A percentile compares a stretch with the other conserved stretches of the same genome.
These are phyloP conservation scores for Silurus aristotelis DNA, from an alignment of 2,797 vertebrate species.

Conservation along the genomic window DNA sequence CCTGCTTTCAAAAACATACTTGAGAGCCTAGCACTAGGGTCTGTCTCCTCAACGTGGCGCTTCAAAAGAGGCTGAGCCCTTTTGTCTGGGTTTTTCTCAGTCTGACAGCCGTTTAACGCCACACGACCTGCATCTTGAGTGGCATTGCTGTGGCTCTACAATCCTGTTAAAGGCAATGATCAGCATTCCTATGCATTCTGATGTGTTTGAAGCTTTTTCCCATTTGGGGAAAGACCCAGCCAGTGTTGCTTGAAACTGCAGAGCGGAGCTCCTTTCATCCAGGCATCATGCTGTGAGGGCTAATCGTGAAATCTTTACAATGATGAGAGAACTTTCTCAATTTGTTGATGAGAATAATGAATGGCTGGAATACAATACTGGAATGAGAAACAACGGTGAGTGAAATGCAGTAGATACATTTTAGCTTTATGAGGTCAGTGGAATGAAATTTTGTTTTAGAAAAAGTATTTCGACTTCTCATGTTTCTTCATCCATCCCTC, in stretches of 20 bases:
- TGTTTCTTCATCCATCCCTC: constrained; percentile 26
- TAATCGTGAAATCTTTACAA: constrained; percentile 9
- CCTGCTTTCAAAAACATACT: constrained; percentile 30
- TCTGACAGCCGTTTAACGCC: constrained; percentile 82
- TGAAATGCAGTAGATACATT: constrained; percentile 16
- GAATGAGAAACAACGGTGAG: constrained; percentile 8
- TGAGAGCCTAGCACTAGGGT: not conserved
- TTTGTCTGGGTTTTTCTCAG: constrained; percentile 68
- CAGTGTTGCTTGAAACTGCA: constrained; percentile 25
- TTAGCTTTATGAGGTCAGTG: constrained; percentile 5
- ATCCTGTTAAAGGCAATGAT: constrained; percentile 79
- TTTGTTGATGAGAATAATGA: constrained; percentile 15
- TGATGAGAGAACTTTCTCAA: constrained; percentile 1
- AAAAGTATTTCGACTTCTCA: constrained; percentile 19
- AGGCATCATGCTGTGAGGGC: constrained; percentile 16
- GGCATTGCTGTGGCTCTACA: constrained; percentile 70
- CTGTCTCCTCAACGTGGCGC: constrained; percentile 39
- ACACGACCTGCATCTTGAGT: constrained; percentile 78
- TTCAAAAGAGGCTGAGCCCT: constrained; percentile 54
- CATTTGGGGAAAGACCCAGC: constrained; percentile 52
- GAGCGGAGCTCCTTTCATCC: constrained; percentile 3
- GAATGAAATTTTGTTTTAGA: constrained; percentile 2
- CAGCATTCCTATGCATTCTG: constrained; percentile 74
- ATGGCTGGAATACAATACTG: constrained; percentile 7
- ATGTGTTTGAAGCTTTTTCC: constrained; percentile 65